Conservation (phyloP, 1,140 invertebrate genomes). For the Drosophila lacteicornis region DNA sequence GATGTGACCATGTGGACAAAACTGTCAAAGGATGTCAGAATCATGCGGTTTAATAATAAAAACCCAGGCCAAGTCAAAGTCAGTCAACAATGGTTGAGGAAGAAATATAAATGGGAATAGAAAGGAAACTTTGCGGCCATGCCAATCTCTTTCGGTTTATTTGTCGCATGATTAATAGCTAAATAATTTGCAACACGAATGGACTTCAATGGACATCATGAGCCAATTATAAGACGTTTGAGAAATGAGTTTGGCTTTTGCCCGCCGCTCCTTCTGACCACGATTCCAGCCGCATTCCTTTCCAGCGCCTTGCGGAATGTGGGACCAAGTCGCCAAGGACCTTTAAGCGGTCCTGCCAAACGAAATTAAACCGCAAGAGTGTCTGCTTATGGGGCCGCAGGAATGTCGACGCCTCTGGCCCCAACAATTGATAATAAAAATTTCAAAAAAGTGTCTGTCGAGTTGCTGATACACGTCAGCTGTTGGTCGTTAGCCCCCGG, state of each 20-base stretch:
- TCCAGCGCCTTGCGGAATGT: neutral
- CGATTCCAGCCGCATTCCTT: slow-evolving; percentile 7
- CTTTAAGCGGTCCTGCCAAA: slow-evolving; percentile 55
- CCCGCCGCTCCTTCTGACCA: neutral
- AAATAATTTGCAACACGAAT: slow-evolving; percentile 76
- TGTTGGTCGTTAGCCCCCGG: slow-evolving; percentile 27
- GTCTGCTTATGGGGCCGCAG: slow-evolving; percentile 74
- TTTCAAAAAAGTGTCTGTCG: slow-evolving; percentile 57
- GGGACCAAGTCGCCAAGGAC: neutral
- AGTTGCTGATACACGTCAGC: slow-evolving; percentile 66
- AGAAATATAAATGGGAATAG: slow-evolving; percentile 2
- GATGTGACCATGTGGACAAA: slow-evolving; percentile 75
- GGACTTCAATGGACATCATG: slow-evolving; percentile 67
- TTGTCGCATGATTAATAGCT: slow-evolving; percentile 75
- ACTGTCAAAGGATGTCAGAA: slow-evolving; percentile 83
- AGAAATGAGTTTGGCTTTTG: slow-evolving; percentile 29
- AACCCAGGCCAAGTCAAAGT: slow-evolving; percentile 48
- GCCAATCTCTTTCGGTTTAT: slow-evolving; percentile 57
- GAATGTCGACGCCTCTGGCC: slow-evolving; percentile 54
- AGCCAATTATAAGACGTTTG: slow-evolving; percentile 68
- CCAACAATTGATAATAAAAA: slow-evolving; percentile 76
- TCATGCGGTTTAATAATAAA: slow-evolving; percentile 74
- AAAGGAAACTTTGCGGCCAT: slow-evolving; percentile 19
- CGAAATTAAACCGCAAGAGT: slow-evolving; percentile 81
- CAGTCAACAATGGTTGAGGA: slow-evolving; percentile 30